These are phyloP conservation scores for Montipora capricornis DNA, from an alignment of 64 coral and sea anemone species.

Conservation along the genomic window DNA sequence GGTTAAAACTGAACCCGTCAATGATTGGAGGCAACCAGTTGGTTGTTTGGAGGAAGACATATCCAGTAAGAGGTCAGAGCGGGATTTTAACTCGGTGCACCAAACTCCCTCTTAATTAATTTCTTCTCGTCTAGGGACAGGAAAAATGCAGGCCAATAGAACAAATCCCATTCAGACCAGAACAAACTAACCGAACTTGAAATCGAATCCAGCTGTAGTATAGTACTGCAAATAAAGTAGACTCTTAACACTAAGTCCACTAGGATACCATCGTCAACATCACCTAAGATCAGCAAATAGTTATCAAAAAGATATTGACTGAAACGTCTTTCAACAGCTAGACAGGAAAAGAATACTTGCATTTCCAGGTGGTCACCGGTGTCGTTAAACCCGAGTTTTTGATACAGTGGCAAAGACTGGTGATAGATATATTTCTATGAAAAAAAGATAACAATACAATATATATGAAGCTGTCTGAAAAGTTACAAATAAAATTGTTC, in stretches of 20 bases:
- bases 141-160: neutral
- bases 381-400: conserved; percentile 55
- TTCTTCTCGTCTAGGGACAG: neutral
- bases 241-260: too few relatives aligned
- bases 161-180: neutral
- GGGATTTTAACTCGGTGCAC: too few relatives aligned
- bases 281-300: too few relatives aligned
- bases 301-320: neutral
- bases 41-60: too few relatives aligned
- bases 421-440: conserved; percentile 60
- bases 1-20: too few relatives aligned
- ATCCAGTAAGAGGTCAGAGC: too few relatives aligned
- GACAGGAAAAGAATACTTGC: neutral
- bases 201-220: too few relatives aligned
- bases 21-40: too few relatives aligned
- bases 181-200: neutral
- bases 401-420: conserved; percentile 2
- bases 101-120: too few relatives aligned
- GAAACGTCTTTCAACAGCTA: neutral
- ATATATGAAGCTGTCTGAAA: neutral
- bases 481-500: neutral
- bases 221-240: too few relatives aligned
- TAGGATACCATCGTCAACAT: too few relatives aligned
- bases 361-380: conserved; percentile 55
- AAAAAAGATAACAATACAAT: neutral